Evolutionary conservation across 2,888 invertebrate genomes (phyloP).

Genomic region (Tethea ocularis): DNA sequence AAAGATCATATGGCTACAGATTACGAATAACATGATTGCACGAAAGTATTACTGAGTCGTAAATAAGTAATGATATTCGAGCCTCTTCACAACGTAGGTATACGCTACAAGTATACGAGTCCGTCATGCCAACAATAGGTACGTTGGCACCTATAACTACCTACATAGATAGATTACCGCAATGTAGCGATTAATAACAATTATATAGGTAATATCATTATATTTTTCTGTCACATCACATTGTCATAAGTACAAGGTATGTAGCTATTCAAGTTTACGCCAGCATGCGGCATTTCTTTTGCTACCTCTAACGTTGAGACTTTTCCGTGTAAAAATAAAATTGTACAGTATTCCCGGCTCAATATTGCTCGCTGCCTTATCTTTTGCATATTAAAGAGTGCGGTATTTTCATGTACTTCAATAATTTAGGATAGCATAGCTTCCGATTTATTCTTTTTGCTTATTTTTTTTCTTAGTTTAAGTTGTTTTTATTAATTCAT

Average conservation of each 20-base stretch:
- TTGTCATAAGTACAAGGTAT: background rate
- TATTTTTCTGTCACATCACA: background rate
- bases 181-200: constrained; percentile 27
- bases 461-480: too few relatives aligned
- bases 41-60: constrained; percentile 24
- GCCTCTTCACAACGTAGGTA: constrained; percentile 14
- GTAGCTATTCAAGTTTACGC: background rate
- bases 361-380: background rate
- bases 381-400: constrained; percentile 1
- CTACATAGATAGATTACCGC: constrained; percentile 25
- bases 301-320: background rate
- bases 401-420: background rate
- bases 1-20: constrained; percentile 15
- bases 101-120: too few relatives aligned
- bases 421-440: background rate
- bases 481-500: too few relatives aligned
- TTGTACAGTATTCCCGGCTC: background rate
- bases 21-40: constrained; percentile 8
- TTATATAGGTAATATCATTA: constrained; percentile 18
- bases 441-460: too few relatives aligned
- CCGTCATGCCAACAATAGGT: constrained; percentile 24
- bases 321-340: background rate
- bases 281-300: background rate
- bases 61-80: constrained; percentile 46
- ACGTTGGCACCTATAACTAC: background rate